Base-by-base conservation (phyloP, 2,888 invertebrate genomes). In the Coelinius sp. region DNA sequence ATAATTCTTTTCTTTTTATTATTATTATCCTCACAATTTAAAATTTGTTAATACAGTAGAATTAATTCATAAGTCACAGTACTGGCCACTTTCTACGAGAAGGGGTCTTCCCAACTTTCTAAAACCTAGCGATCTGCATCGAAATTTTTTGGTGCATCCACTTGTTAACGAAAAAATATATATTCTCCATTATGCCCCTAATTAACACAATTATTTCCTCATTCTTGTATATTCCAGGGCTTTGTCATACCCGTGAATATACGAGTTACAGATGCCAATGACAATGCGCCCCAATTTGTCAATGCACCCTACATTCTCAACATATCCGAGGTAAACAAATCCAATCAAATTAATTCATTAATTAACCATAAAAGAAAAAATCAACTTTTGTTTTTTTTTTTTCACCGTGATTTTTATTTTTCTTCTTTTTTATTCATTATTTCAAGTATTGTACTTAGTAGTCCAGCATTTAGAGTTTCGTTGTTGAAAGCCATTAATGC, bases 261-360 rank as follows among this genome's bases (percentile, higher is more conserved):
- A 66, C 91, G 96, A 79, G 96, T 97, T 72, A 95, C 95, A 78
- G 97, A 97, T 88, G 95, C 95, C 74, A 97, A 97, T 87, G 97
- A 97, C 89, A 96, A 97, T 88, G 94, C 95, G 7, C 96, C 96
- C 0, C 90, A 90, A 82, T 96, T 96, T 90, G 89, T 92, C 73
- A 94, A 94, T 77, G 94, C 94, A 0, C 95, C 96, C 0, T 96
- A 95, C 88, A 91, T 92, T 62, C 90, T 94, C 78, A 94, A 95
- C 79, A 92, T 96, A 70, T 95, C 95, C 0, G 96, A 96, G 91
- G 94, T 95, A 81, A 92, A 92, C 53, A 14, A n/a, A 14, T 59
- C 52, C 17, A 35, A 59, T 41, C 24, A 59, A 7, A 27, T 59
- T 31, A 49, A 44, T 41, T 2, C 14, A 35, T 20, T 14, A 56